Base-by-base conservation (phyloP, 2,113 vertebrate species). In the Aviceda subcristata region DNA sequence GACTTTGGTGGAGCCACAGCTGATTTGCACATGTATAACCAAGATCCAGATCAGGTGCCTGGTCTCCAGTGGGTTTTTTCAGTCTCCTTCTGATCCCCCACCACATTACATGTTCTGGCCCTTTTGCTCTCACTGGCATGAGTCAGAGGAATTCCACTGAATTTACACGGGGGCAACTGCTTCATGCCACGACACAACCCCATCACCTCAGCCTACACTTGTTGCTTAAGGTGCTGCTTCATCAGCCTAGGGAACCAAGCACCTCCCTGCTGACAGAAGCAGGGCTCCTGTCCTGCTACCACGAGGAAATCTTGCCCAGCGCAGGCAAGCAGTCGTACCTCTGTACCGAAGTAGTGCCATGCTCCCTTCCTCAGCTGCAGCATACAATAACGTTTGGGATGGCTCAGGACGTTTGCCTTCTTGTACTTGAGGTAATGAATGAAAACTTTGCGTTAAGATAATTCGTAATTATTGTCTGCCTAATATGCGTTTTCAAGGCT, bases 21-120 rank as follows among this genome's bases (percentile, higher is more conserved):
- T 46, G 32, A 60, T 82, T 79, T 34, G 12, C 45, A 72, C 26
- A 27, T 0, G 0, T 13, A 30, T 39, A 78, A 55, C 15, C 36
- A 34, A 74, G 48, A 72, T 51, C 20, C 16, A 87, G 21, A 39
- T 17, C 10, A 43, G 59, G 4, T 43, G 14, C 43, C 69, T 79
- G 7, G 4, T 71, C 60, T 55, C 39, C 10, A 66, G 29, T 17
- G 24, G 3, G 5, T 45, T 71, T 74, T 78, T 75, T 75, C 30
- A 73, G 27, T 36, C 39, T 84, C 39, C 48, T 45, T 11, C 19
- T 83, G 73, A 39, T 82, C 19, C 32, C 55, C 20, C 21, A 19
- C 20, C 2, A 0, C 2, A 2, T 32, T 59, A 45, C 38, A 62
- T 4, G 18, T 48, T 55, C 69, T 41, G 36, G 12, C 5, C 60